Evolutionary conservation across 2,113 vertebrate genomes (phyloP).

Genomic region (Eulemur macaco): DNA sequence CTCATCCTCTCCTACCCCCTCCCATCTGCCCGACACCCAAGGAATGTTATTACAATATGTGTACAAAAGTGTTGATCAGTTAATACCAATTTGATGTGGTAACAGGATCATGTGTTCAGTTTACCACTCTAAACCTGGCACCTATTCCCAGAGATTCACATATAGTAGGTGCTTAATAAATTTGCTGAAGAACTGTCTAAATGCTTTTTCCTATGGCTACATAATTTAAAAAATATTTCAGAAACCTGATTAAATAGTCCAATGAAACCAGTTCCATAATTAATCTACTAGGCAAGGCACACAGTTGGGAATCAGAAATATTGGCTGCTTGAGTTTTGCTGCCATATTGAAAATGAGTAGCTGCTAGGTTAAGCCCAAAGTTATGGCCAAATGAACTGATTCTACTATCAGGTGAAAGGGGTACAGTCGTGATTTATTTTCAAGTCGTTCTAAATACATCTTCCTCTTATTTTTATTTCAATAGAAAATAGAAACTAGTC

Average conservation of each 20-base stretch:
- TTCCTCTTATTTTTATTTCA: neutral
- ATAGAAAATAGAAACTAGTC: neutral
- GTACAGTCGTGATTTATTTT: neutral
- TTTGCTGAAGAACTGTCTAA: neutral
- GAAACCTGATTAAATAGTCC: neutral
- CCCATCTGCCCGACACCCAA: too few species aligned
- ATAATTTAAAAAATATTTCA: neutral
- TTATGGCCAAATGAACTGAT: neutral
- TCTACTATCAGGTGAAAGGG: neutral
- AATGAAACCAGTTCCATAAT: neutral
- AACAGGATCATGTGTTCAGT: neutral
- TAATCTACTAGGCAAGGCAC: neutral
- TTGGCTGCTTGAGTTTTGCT: neutral
- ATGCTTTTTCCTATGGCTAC: neutral
- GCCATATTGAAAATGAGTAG: neutral
- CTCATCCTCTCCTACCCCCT: too few species aligned
- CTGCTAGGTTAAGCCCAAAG: neutral
- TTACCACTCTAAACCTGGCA: neutral
- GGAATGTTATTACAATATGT: too few species aligned
- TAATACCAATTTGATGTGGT: too few species aligned
- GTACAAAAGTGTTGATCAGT: too few species aligned
- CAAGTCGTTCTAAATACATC: neutral
- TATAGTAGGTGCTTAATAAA: neutral
- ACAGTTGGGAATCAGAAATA: neutral
- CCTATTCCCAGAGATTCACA: neutral